Conservation (phyloP, 1,140 invertebrate species). For the Pogonus chalceus region DNA sequence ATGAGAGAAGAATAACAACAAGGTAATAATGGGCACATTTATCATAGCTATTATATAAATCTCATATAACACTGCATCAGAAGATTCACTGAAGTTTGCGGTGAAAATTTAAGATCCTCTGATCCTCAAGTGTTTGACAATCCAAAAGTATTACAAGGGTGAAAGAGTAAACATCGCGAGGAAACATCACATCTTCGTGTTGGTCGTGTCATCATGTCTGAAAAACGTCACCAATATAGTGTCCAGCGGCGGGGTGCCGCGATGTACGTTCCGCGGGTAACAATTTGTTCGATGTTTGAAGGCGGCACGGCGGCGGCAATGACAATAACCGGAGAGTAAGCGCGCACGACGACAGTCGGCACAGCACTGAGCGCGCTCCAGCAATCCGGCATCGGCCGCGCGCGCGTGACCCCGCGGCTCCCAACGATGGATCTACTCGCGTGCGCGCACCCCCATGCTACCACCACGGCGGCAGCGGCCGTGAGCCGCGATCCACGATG, state of each 20-base stretch:
- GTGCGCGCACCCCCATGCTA: background rate
- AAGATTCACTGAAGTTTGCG: no score
- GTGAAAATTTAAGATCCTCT: no score
- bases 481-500: no score
- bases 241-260: no score
- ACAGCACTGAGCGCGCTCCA: slow-evolving; percentile 1
- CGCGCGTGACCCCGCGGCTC: background rate
- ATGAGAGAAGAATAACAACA: background rate
- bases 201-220: background rate
- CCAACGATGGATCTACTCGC: background rate
- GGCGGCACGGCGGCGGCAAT: no score
- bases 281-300: no score
- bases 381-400: background rate
- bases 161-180: background rate
- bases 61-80: background rate
- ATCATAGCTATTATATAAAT: background rate
- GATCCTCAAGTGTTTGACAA: background rate
- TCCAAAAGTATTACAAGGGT: background rate
- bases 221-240: no score
- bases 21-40: background rate
- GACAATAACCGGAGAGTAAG: no score
- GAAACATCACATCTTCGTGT: no score
- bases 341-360: background rate
- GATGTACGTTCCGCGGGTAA: no score
- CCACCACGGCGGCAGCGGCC: background rate